These are phyloP conservation scores for Ceratosolen solmsi DNA, from an alignment of 1,140 invertebrate species.

Conservation along the genomic window DNA sequence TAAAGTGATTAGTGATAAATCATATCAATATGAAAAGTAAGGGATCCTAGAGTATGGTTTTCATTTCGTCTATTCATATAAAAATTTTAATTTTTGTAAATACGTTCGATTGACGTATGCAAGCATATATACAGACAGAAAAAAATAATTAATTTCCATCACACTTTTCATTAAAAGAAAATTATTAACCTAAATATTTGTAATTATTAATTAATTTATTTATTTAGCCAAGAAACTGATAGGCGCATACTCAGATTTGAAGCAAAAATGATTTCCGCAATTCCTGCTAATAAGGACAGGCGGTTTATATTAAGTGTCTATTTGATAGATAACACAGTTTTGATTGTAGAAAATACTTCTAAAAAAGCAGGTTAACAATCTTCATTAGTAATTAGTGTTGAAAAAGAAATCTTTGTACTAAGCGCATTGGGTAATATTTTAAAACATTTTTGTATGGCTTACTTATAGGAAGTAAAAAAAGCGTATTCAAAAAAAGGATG, in stretches of 20 bases:
- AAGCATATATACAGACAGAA: too few relatives aligned
- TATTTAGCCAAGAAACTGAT: conserved; percentile 79
- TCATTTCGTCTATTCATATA: too few relatives aligned
- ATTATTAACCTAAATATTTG: too few relatives aligned
- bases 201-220: too few relatives aligned
- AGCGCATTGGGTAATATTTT: not conserved
- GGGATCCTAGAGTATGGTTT: too few relatives aligned
- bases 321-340: conserved; percentile 87
- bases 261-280: conserved; percentile 82
- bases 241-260: conserved; percentile 86
- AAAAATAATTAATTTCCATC: too few relatives aligned
- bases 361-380: conserved; percentile 80
- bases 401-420: not conserved
- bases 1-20: conserved; percentile 85
- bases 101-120: too few relatives aligned
- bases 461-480: conserved; percentile 75
- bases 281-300: conserved; percentile 79
- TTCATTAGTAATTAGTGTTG: not conserved
- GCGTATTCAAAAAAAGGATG: conserved; percentile 79
- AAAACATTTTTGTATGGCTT: not conserved
- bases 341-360: conserved; percentile 83
- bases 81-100: too few relatives aligned
- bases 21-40: conserved; percentile 84
- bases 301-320: conserved; percentile 88
- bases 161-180: too few relatives aligned